Evolutionary conservation across 2,113 vertebrate genomes (phyloP).

Genomic region (Calypte anna): DNA sequence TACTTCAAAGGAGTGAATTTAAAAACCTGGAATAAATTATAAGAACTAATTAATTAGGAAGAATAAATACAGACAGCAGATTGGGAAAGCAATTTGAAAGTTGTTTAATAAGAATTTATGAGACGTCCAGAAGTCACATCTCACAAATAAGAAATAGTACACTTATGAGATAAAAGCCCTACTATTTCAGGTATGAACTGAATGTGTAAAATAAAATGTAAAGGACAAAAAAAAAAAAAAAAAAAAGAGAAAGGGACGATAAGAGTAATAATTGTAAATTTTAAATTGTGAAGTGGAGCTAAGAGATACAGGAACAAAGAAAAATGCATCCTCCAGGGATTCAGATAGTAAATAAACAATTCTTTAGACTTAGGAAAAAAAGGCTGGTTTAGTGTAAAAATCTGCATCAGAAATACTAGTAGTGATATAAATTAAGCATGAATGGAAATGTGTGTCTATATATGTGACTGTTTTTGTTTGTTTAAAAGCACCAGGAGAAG

Average conservation of each 20-base stretch:
- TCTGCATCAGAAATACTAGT: not conserved
- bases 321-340: not conserved
- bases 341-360: not conserved
- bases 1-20: not conserved
- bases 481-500: not conserved
- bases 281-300: not conserved
- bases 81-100: not conserved
- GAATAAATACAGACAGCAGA: not conserved
- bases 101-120: constrained; percentile 9
- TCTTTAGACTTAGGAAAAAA: not conserved
- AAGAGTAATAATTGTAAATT: not conserved
- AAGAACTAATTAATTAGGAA: constrained; percentile 11
- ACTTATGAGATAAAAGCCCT: not conserved
- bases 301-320: not conserved
- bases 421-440: not conserved
- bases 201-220: not conserved
- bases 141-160: not conserved
- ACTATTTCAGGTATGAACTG: not conserved
- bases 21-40: not conserved
- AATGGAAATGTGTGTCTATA: not conserved
- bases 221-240: not conserved
- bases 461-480: not conserved
- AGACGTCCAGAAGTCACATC: not conserved
- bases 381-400: not conserved
- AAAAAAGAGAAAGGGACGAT: not conserved